Base-by-base conservation (phyloP, 2,888 invertebrate species). In the Thumatha senex region DNA sequence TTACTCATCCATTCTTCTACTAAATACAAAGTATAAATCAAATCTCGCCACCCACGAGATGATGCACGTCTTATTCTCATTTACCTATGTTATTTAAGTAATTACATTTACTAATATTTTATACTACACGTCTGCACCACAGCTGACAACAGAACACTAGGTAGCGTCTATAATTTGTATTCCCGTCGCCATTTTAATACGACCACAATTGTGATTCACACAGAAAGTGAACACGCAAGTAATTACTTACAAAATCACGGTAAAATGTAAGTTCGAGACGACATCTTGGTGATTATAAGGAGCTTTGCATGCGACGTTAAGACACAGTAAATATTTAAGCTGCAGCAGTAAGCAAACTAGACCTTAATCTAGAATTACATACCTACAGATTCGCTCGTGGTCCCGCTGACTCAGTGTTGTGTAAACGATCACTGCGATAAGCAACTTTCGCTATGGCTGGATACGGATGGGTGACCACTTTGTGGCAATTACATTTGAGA, bases 201-300 rank as follows among this genome's bases (percentile, higher is more conserved):
- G 58, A 67, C 67, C 67, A 57, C 67, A 67, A 58, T 61, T 48
- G 54, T 61, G 44, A 54, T 54, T 51, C 61, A 55, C 58, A 55
- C 60, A 43, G 49, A 54, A 53, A 52, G 56, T 63, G 61, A 69
- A 69, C 70, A 71, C 72, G 61, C 69, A 57, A 61, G 52, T 70
- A 67, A 63, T 62, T 62, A 62, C 61, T 64, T 57, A 70, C 63
- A 57, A 60, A 61, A 54, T 55, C 54, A 65, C 66, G 76, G 71
- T 24, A 74, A 71, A 77, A 72, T 61, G 63, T 72, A 71, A 72
- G 72, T 71, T 76, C 76, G 74, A 76, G 72, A 65, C 57, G 56
- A 53, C 63, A 63, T 63, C 60, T 64, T 63, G 58, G 63, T 45
- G 49, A 56, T 57, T 63, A 54, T 50, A 41, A 31, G 35, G 46